Evolutionary conservation across 2,797 vertebrate genomes (phyloP).

Genomic region (Anguilla anguilla): DNA sequence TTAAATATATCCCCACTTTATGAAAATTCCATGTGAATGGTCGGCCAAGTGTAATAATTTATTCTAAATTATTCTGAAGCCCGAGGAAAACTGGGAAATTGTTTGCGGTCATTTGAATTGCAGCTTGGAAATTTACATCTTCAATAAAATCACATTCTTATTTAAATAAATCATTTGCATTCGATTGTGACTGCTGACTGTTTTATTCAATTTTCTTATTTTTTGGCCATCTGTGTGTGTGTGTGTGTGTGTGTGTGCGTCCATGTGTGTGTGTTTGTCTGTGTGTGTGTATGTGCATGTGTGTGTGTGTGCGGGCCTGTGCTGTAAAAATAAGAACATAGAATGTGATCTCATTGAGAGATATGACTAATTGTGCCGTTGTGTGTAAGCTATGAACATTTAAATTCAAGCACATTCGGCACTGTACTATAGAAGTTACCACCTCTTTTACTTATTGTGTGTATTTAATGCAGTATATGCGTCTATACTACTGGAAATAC

Average conservation of each 20-base stretch:
- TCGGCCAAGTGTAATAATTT: slow-evolving; percentile 21
- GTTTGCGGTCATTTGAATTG: slow-evolving; percentile 9
- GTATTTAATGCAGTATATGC: too few relatives aligned
- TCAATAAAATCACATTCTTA: slow-evolving; percentile 13
- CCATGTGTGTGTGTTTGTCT: too few relatives aligned
- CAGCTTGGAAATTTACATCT: slow-evolving; percentile 7
- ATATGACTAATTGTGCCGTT: neutral
- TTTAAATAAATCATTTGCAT: slow-evolving; percentile 22
- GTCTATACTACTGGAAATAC: too few relatives aligned
- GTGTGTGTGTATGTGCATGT: neutral
- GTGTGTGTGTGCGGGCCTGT: neutral
- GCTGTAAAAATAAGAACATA: neutral
- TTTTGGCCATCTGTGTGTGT: neutral
- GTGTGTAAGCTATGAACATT: too few relatives aligned
- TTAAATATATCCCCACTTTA: neutral
- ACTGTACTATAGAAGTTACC: too few relatives aligned
- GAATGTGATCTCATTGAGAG: too few relatives aligned
- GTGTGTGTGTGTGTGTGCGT: neutral
- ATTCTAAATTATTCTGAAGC: slow-evolving; percentile 23
- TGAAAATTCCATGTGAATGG: slow-evolving; percentile 10
- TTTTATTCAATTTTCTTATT: neutral
- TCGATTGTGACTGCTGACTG: neutral
- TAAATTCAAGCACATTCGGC: too few relatives aligned
- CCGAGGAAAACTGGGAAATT: neutral
- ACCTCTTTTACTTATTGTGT: too few relatives aligned